Base-by-base conservation (phyloP, 2,113 vertebrate genomes). In the Euleptes europaea region DNA sequence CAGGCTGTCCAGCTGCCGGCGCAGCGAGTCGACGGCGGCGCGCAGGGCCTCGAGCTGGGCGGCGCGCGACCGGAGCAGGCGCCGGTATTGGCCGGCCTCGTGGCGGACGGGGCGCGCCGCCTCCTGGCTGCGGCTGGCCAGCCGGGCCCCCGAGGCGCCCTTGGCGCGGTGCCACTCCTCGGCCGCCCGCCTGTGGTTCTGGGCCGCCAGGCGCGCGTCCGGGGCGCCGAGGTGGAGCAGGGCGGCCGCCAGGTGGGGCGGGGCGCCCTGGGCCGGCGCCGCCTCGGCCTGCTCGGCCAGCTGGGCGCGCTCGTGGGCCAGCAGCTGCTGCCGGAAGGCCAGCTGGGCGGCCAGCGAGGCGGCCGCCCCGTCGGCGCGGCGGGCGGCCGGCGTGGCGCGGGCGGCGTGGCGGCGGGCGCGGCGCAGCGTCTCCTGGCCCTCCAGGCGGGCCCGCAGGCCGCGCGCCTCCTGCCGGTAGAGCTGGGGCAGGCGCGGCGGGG, bases 11-110 rank as follows among this genome's bases (percentile, higher is more conserved):
- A 97, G 95, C 86, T 97, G 97, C 83, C 94, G 95, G 65, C 96
- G 95, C 7, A 98, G 92, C 3, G 96, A 96, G 42, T 97, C 92
- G 84, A 97, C 97, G 90, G 96, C 95, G n/a, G 95, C 97, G 26
- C 94, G 91, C 49, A 98, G 93, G 40, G 95, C 94, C 60, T 97
- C 97, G 6, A 97, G 96, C 95, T 97, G 97, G 0, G 96, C 94
- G 1, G 97, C 96, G 69, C 96, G 95, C 44, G 96, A 93, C 85
- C 96, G 97, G 12, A 98, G 96, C 88, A 96, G 92, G 42, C 96
- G 89, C 72, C 97, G 96, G 93, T 98, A 98, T 88, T 97, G 97
- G 69, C 95, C 92, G 5, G 97, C 97, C 95, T 98, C 97, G 84
- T 97, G 97, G 8, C 97, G 96, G 88, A 97, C 95, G 90, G 95